Conservation (phyloP, 2,888 invertebrate genomes). For the Linnaemya tessellans region DNA sequence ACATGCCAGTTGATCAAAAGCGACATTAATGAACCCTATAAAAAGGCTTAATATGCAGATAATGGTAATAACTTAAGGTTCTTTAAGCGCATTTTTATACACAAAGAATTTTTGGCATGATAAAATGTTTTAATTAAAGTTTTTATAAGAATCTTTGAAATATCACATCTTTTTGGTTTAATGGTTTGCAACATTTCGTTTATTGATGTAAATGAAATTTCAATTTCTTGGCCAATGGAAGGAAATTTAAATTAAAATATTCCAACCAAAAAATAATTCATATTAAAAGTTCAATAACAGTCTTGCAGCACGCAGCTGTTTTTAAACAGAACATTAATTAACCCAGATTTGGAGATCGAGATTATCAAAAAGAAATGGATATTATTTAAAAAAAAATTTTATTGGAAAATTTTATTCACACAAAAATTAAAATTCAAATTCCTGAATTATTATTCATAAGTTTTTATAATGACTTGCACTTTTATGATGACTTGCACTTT, state of each 20-base stretch:
- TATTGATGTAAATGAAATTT: background rate
- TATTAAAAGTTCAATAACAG: no score
- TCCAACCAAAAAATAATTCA: no score
- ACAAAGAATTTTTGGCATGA: background rate
- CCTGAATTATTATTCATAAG: no score
- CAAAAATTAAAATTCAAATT: no score
- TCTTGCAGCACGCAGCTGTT: no score
- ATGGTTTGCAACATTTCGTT: background rate
- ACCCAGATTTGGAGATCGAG: background rate
- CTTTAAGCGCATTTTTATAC: background rate
- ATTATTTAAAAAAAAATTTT: no score
- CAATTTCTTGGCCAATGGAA: background rate
- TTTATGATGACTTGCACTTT: no score
- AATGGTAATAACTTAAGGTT: conserved; percentile 10
- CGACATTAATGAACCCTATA: conserved; percentile 52
- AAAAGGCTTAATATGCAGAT: conserved; percentile 33
- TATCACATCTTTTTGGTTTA: background rate
- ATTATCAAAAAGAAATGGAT: no score
- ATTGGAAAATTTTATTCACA: no score
- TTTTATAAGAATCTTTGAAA: background rate
- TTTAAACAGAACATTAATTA: background rate
- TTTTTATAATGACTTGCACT: no score
- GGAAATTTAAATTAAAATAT: background rate
- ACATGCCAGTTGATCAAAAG: conserved; percentile 35
- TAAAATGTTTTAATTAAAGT: conserved; percentile 6